Conservation (phyloP, 1,140 invertebrate species). For the Drosophila trapezifrons region DNA sequence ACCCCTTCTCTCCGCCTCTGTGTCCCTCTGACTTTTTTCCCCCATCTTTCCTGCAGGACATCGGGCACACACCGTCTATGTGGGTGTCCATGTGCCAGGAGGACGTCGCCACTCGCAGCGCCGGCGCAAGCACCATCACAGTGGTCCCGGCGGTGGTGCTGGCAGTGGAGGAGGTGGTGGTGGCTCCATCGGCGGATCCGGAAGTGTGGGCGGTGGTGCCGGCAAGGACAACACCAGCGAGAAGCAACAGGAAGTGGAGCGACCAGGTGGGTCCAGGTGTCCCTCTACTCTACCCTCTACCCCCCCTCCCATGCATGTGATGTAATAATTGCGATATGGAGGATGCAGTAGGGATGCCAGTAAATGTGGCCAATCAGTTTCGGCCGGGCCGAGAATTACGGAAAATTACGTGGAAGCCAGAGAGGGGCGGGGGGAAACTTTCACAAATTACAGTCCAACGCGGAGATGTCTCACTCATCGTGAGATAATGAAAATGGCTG, state of each 20-base stretch:
- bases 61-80: constrained; percentile 94
- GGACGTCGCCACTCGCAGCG: constrained; percentile 90
- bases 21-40: constrained; percentile 26
- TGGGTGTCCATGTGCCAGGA: constrained; percentile 93
- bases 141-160: constrained; percentile 74
- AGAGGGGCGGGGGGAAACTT: constrained; percentile 1
- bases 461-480: constrained; percentile 10
- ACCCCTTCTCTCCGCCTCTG: background rate
- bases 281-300: constrained; percentile 7
- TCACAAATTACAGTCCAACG: constrained; percentile 37
- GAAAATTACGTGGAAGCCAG: constrained; percentile 51
- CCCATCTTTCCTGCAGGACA: constrained; percentile 87
- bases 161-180: constrained; percentile 12
- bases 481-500: constrained; percentile 32
- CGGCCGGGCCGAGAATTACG: constrained; percentile 20
- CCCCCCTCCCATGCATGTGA: background rate
- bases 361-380: constrained; percentile 51
- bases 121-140: constrained; percentile 90
- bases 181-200: constrained; percentile 32
- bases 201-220: constrained; percentile 38
- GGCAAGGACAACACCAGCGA: constrained; percentile 68
- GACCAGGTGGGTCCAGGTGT: constrained; percentile 70
- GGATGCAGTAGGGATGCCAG: background rate
- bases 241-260: constrained; percentile 74
- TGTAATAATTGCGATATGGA: constrained; percentile 39